Conservation (phyloP, 2,113 vertebrate species). For the Pomatostomus ruficeps region DNA sequence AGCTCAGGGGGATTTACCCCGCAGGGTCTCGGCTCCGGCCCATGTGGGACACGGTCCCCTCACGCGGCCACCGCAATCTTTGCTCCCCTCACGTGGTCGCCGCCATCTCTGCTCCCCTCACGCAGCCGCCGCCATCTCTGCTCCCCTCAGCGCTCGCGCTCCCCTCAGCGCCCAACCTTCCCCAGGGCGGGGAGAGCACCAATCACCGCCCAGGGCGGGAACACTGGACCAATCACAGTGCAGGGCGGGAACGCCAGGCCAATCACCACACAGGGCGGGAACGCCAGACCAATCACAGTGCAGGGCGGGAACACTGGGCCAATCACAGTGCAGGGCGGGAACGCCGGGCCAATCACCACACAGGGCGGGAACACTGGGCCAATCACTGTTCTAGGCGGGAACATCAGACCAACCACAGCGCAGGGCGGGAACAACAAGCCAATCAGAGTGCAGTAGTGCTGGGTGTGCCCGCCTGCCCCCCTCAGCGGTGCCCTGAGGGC, state of each 20-base stretch:
- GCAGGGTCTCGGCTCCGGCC: fast-evolving
- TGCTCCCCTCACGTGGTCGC: fast-evolving
- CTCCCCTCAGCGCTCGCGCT: neutral
- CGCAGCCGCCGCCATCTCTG: fast-evolving
- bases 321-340: neutral
- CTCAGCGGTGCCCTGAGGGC: too few species aligned
- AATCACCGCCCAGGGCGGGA: neutral
- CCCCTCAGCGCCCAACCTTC: fast-evolving
- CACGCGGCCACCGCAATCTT: fast-evolving
- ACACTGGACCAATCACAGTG: fast-evolving
- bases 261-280: fast-evolving
- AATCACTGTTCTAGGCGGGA: neutral
- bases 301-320: fast-evolving
- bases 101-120: neutral
- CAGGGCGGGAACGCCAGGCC: fast-evolving
- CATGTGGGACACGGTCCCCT: fast-evolving
- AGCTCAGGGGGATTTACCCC: fast-evolving
- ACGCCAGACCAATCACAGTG: fast-evolving
- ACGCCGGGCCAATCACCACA: fast-evolving
- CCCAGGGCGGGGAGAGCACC: fast-evolving
- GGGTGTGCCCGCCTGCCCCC: too few species aligned
- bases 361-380: fast-evolving
- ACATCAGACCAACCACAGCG: fast-evolving
- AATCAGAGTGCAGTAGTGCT: too few species aligned
- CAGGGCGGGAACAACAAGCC: fast-evolving